Evolutionary conservation across 2,113 vertebrate species (phyloP).

Genomic region (Lipotes vexillifer): DNA sequence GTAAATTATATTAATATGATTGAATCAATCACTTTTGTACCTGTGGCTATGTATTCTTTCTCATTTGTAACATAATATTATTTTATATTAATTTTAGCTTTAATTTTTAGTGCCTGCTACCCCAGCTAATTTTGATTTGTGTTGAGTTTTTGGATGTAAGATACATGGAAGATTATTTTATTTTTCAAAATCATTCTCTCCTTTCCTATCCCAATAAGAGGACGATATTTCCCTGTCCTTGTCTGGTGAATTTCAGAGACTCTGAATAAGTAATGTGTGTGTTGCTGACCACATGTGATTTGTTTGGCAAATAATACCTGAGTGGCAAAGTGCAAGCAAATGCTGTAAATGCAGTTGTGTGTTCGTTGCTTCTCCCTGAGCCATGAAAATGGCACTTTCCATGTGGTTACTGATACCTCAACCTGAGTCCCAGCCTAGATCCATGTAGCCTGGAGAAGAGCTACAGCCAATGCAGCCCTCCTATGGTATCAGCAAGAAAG

Average conservation of each 20-base stretch:
- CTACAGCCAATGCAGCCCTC: fast-evolving
- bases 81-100: background rate
- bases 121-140: background rate
- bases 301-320: background rate
- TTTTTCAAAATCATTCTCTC: background rate
- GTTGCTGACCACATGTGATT: background rate
- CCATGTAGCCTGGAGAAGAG: fast-evolving
- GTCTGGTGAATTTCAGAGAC: background rate
- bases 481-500: background rate
- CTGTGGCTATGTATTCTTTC: background rate
- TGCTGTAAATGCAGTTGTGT: background rate
- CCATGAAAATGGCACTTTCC: background rate
- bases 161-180: background rate
- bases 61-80: background rate
- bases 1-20: background rate
- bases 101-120: background rate
- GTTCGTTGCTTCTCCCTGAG: background rate
- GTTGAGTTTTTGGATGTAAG: background rate
- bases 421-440: background rate
- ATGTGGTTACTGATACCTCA: background rate
- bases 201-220: background rate
- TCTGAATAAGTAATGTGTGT: background rate
- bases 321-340: background rate
- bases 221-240: too few relatives aligned
- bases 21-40: background rate